These are phyloP conservation scores for Dryobates pubescens DNA, from an alignment of 2,797 vertebrate species.

Conservation along the genomic window DNA sequence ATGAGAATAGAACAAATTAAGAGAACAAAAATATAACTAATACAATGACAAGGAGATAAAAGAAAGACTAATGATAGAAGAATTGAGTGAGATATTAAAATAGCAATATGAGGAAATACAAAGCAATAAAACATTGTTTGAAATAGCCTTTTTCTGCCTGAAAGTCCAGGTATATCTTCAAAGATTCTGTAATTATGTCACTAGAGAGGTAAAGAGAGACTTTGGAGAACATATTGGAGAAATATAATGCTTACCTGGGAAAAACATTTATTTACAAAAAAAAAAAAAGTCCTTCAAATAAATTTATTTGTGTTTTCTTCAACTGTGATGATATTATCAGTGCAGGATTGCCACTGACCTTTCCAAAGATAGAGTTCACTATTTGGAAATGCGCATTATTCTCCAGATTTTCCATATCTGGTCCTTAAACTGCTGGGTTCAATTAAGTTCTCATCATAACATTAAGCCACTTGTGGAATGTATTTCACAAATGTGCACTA, in stretches of 20 bases:
- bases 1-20: no score
- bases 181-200: background rate
- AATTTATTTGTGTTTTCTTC: background rate
- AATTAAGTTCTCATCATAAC: no score
- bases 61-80: background rate
- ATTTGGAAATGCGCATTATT: background rate
- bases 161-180: background rate
- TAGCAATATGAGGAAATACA: background rate
- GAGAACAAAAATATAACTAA: background rate
- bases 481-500: no score
- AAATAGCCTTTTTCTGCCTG: background rate
- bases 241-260: background rate
- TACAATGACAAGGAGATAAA: background rate
- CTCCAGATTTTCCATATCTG: background rate
- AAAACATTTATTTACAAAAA: background rate
- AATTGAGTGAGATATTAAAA: background rate
- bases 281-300: background rate
- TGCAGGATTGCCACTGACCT: background rate
- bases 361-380: background rate
- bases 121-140: background rate
- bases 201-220: background rate
- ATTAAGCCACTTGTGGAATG: no score
- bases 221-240: background rate
- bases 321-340: background rate
- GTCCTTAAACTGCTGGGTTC: background rate